These are phyloP conservation scores for Xiphorhynchus elegans DNA, from an alignment of 2,113 vertebrate genomes.

Conservation along the genomic window DNA sequence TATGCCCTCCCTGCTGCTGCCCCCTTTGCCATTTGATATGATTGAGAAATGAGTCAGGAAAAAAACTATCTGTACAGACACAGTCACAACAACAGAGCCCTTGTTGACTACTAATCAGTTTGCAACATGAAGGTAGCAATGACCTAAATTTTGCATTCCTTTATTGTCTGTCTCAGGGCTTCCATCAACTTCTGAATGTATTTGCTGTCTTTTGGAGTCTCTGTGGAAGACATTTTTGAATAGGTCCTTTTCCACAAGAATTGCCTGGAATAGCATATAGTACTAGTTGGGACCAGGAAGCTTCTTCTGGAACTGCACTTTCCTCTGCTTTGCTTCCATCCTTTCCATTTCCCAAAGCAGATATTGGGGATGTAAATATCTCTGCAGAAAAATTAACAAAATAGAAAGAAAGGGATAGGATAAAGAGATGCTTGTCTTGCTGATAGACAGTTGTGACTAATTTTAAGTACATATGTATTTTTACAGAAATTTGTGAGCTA, in stretches of 20 bases:
- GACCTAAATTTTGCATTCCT: not conserved
- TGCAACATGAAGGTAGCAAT: not conserved
- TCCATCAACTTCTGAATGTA: not conserved
- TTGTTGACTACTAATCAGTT: not conserved
- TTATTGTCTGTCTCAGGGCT: not conserved
- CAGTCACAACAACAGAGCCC: not conserved
- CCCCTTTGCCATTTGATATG: not conserved
- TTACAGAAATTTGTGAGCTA: not conserved
- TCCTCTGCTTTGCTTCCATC: not conserved
- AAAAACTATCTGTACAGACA: not conserved
- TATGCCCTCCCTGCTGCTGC: not conserved
- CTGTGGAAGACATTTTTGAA: not conserved
- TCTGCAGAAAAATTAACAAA: not conserved
- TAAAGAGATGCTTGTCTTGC: not conserved
- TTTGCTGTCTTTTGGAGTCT: not conserved
- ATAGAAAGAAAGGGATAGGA: not conserved
- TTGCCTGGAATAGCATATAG: not conserved
- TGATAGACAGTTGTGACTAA: not conserved
- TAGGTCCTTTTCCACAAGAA: not conserved
- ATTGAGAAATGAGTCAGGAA: not conserved
- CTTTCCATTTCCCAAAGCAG: not conserved
- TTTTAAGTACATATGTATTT: not conserved
- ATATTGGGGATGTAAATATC: not conserved
- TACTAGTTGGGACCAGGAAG: not conserved
- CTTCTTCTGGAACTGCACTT: not conserved